Evolutionary conservation across 2,888 invertebrate species (phyloP).

Genomic region (Iphiclides podalirius): DNA sequence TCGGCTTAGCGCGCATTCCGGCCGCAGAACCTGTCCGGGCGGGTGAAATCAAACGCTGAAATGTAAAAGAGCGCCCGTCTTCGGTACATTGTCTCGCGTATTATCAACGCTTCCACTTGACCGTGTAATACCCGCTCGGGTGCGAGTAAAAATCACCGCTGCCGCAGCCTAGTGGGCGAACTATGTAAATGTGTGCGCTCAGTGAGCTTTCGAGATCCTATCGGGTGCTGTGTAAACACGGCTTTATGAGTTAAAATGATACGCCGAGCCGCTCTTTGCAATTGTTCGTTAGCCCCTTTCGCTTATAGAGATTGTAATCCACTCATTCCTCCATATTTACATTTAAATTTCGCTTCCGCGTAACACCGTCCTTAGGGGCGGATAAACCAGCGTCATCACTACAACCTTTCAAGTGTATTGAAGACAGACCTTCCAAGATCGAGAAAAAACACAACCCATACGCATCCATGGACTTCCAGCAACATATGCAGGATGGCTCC

Average conservation of each 20-base stretch:
- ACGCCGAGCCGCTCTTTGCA: constrained; percentile 42
- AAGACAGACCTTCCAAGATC: too few species aligned
- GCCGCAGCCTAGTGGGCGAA: constrained; percentile 60
- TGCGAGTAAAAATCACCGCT: constrained; percentile 61
- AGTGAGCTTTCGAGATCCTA: constrained; percentile 67
- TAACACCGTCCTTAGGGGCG: background rate
- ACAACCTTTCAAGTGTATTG: too few species aligned
- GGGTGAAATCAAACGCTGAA: constrained; percentile 57
- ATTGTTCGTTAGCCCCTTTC: constrained; percentile 30
- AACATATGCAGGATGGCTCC: too few species aligned
- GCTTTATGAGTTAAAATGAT: constrained; percentile 47
- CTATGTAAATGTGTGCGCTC: constrained; percentile 73
- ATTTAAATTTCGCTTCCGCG: background rate
- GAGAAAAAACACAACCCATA: too few species aligned
- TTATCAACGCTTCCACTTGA: constrained; percentile 56
- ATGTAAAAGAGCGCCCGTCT: constrained; percentile 48
- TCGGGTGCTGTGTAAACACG: constrained; percentile 49
- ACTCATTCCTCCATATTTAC: background rate
- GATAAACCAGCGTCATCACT: background rate
- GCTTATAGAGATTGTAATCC: background rate
- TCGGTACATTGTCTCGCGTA: constrained; percentile 45
- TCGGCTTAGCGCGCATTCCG: constrained; percentile 45
- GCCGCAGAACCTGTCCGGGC: constrained; percentile 57
- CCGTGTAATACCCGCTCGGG: constrained; percentile 67
- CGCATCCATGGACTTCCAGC: too few species aligned